Conservation (phyloP, 2,113 vertebrate species). For the Pungitius pungitius region DNA sequence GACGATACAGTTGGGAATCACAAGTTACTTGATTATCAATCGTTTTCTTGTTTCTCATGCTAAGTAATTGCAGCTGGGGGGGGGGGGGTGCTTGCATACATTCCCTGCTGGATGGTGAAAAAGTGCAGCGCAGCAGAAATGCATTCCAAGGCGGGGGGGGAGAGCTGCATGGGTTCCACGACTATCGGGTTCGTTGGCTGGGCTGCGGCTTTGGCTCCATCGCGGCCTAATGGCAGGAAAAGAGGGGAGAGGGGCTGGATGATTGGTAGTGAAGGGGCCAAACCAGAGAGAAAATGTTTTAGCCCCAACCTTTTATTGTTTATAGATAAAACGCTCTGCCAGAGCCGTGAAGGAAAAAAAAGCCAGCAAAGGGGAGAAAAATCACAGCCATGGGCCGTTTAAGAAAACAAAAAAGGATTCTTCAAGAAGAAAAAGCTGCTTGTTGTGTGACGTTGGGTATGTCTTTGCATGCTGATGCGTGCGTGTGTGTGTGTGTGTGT, state of each 20-base stretch:
- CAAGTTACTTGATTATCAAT: neutral
- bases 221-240: constrained; percentile 72
- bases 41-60: neutral
- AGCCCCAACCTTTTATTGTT: constrained; percentile 73
- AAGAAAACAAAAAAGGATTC: constrained; percentile 66
- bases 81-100: constrained; percentile 62
- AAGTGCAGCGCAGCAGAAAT: constrained; percentile 81
- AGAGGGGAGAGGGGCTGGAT: constrained; percentile 71
- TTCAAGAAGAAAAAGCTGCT: constrained; percentile 63
- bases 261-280: constrained; percentile 76
- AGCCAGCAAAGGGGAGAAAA: constrained; percentile 57
- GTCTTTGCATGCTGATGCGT: constrained; percentile 54
- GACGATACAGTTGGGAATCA: neutral
- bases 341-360: constrained; percentile 50
- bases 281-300: constrained; percentile 74
- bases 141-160: constrained; percentile 74
- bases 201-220: constrained; percentile 76
- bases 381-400: constrained; percentile 60
- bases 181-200: constrained; percentile 82
- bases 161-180: constrained; percentile 77
- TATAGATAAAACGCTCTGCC: constrained; percentile 73
- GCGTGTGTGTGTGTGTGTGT: constrained; percentile 50
- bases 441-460: constrained; percentile 62
- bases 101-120: constrained; percentile 78
- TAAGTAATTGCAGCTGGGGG: neutral